Conservation (phyloP, 2,888 invertebrate genomes). For the Frankliniella intonsa region DNA sequence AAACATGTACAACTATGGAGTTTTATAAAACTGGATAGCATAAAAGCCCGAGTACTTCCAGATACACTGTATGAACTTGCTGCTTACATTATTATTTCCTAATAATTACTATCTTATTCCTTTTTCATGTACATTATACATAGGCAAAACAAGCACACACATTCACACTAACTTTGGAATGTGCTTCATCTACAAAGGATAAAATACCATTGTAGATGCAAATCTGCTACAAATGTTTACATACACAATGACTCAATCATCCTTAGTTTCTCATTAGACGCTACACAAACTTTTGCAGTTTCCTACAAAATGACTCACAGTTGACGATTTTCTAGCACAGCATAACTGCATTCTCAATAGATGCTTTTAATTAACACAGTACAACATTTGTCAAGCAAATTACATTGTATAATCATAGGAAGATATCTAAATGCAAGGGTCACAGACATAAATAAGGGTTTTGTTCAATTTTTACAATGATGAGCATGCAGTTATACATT, state of each 20-base stretch:
- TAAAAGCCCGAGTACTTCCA: too few species aligned
- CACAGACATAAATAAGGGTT: conserved; percentile 4
- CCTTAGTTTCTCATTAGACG: not conserved
- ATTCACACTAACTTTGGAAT: not conserved
- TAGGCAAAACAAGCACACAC: not conserved
- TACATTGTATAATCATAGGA: not conserved
- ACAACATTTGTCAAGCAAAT: not conserved
- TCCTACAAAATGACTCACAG: not conserved
- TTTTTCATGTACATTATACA: not conserved
- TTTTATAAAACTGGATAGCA: not conserved
- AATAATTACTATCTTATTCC: not conserved
- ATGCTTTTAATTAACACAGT: not conserved
- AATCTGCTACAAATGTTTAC: not conserved
- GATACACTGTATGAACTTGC: too few species aligned
- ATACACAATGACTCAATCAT: not conserved
- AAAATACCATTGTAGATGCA: not conserved
- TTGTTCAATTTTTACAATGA: conserved; percentile 1
- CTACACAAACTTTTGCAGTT: not conserved
- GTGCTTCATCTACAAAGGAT: not conserved
- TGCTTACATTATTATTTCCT: too few species aligned
- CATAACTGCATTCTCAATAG: not conserved
- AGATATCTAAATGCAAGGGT: not conserved
- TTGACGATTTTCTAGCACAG: not conserved
- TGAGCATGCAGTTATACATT: conserved; percentile 20
- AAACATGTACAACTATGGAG: not conserved